Evolutionary conservation across 2,797 vertebrate genomes (phyloP), one percentile per base, ranked within the genome.

Genomic region (Zalophus californianus): DNA sequence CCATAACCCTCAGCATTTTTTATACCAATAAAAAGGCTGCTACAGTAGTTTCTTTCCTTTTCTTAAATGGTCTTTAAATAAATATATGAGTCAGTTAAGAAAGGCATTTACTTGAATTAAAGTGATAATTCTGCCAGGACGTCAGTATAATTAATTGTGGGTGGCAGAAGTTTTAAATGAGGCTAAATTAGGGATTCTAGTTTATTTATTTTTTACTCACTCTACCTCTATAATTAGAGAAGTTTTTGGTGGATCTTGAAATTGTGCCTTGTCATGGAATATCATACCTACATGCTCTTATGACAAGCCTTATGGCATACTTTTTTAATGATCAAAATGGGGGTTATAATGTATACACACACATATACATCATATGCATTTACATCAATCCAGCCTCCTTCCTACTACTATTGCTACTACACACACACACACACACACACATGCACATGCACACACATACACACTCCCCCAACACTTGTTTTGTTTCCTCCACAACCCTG

Each of bases 211-310:
- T 97, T 96, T 84, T 90, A 96, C 90, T 97, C 75, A 60, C 77
- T 1, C 68, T 95, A 18, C 75, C 48, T 91, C 64, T 2, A 0
- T 90, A 98, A 94, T 97, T 94, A 78, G 96, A 90, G 94, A 94
- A 96, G 94, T 64, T 86, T 97, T 92, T 27, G 77, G 27, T 72
- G 3, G 0, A 95, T 97, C 92, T 96, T 92, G 94, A 98, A 97
- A 98, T 98, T 98, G 94, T 98, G 97, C 96, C 96, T 98, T 0
- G 64, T 98, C 98, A 98, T 90, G 84, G 96, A 98, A 97, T 97
- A 97, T 66, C 32, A 41, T 91, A 52, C 41, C 90, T 50, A 62
- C 93, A 79, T 93, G 32, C 58, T 41, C 56, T 60, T 93, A 60
- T 73, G 96, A 80, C 73, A 80, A 94, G 56, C 90, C 84, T 82